These are phyloP conservation scores for Donacobius atricapilla DNA, from an alignment of 2,113 vertebrate species.

Conservation along the genomic window DNA sequence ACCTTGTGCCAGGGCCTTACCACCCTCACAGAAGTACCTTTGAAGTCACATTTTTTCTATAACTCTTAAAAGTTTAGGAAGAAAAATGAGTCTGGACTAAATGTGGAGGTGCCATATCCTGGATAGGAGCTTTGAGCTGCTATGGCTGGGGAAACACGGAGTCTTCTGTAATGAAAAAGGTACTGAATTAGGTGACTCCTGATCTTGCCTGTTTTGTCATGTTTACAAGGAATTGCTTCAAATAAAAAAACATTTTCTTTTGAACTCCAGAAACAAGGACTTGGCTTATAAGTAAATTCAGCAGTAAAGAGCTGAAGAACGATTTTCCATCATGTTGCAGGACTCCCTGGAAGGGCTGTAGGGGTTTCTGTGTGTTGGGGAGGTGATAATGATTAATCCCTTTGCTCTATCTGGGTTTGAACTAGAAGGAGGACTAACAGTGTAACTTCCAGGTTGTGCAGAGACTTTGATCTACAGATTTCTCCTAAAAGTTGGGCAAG, in stretches of 20 bases:
- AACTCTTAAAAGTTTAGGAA: neutral
- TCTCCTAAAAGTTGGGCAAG: neutral
- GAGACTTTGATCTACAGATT: conserved; percentile 11
- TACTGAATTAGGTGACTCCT: neutral
- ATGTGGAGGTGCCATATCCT: neutral
- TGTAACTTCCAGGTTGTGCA: neutral
- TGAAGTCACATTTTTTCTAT: neutral
- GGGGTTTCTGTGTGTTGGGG: neutral
- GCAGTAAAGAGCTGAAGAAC: neutral
- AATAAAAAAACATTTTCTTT: neutral
- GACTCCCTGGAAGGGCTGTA: neutral
- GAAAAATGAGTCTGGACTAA: neutral
- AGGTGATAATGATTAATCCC: neutral
- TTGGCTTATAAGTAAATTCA: neutral
- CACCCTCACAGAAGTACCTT: neutral
- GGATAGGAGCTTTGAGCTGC: neutral
- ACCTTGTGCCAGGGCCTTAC: accelerated
- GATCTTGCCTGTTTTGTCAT: neutral
- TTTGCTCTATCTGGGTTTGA: neutral
- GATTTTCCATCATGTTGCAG: neutral
- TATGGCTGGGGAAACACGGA: neutral
- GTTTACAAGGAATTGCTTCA: neutral
- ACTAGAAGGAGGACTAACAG: neutral
- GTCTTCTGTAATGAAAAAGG: neutral
- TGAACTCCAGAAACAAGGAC: neutral